A percentile compares a stretch with the other conserved stretches of the same genome.
Evolutionary conservation across 2,113 vertebrate species (phyloP).

Genomic region (Verasper variegatus): DNA sequence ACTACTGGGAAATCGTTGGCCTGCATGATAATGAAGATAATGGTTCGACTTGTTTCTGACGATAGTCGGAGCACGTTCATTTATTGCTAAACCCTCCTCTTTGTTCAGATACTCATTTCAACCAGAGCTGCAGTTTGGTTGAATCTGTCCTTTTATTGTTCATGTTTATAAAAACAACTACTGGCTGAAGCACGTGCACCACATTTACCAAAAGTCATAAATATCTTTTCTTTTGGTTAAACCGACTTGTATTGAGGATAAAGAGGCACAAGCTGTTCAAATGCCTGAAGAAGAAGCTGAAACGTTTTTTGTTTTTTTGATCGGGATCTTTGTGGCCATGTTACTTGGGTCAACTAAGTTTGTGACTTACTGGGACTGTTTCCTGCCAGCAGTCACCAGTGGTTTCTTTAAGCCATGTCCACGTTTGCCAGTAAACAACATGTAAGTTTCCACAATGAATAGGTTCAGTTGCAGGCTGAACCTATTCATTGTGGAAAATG

Average conservation of each 20-base stretch:
- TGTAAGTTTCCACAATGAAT: neutral
- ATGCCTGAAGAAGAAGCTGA: too few relatives aligned
- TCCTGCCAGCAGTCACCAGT: neutral
- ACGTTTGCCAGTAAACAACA: neutral
- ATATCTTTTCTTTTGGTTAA: neutral
- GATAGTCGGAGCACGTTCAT: conserved; percentile 1
- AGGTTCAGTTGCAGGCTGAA: neutral
- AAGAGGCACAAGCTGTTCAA: too few relatives aligned
- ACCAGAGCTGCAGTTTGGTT: neutral
- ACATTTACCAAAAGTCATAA: neutral
- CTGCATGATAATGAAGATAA: neutral
- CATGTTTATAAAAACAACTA: neutral
- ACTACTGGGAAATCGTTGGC: neutral
- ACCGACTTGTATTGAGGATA: too few relatives aligned
- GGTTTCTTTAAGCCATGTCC: neutral
- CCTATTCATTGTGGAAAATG: too few relatives aligned
- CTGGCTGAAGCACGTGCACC: neutral
- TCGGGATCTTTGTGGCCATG: neutral
- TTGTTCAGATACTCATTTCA: neutral
- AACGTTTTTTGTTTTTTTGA: too few relatives aligned
- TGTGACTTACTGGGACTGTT: neutral
- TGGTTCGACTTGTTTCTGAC: neutral
- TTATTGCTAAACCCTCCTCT: neutral
- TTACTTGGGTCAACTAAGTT: neutral
- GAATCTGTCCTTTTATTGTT: conserved; percentile 11